Base-by-base conservation (phyloP, 2,113 vertebrate species). In the Hoplias malabaricus region DNA sequence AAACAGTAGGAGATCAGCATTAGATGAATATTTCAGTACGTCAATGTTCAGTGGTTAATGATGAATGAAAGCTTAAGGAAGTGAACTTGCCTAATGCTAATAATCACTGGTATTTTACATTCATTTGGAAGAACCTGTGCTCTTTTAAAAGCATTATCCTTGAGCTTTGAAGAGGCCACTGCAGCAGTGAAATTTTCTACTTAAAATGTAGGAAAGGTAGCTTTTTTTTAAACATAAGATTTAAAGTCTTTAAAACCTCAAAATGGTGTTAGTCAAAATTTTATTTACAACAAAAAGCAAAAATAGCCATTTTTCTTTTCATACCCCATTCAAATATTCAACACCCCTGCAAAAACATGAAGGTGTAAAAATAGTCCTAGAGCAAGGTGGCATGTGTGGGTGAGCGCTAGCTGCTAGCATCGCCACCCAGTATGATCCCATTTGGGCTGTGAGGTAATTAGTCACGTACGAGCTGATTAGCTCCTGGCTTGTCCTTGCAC, bases 381-480 rank as follows among this genome's bases (percentile, higher is more conserved):
- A 10, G 31, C 57, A 61, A 31, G 29, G 27, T 61, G 57, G 86
- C 80, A 85, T 85, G 84, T 83, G 87, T 80, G 84, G 84, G 71
- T 80, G 27, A 77, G 36, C 59, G 21, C 63, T 88, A 85, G 83
- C 83, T 85, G 86, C 86, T 80, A 88, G 86, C 59, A 83, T 83
- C 77, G 83, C 79, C 86, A 84, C 86, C 88, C 87, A 79, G 82
- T 82, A 87, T 84, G 87, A 89, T 88, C 88, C 86, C 84, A 87
- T 87, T 90, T 86, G 83, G 77, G 84, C 80, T 82, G 29, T 50
- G 83, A 75, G 84, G 82, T 84, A 91, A 90, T 92, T 90, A 90
- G 90, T 91, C 90, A 91, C 83, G 86, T 84, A 83, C 84, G 67
- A 80, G 76, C 80, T 87, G 88, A 91, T 92, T 91, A 91, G 86